Conservation (phyloP, 37 sponge, comb jelly and placozoan genomes). For the Ephydatia muelleri region DNA sequence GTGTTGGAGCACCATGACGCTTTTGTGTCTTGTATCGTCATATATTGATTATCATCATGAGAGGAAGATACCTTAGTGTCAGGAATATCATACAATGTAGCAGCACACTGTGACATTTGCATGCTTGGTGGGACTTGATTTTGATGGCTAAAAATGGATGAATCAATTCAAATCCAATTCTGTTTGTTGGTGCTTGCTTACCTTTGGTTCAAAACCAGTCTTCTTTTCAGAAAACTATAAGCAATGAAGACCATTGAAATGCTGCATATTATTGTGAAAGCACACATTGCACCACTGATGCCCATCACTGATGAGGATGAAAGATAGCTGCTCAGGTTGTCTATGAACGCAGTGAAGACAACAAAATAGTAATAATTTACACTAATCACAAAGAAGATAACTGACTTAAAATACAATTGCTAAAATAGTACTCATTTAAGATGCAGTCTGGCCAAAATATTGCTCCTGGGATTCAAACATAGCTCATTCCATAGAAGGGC, state of each 20-base stretch:
- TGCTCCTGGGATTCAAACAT: no score
- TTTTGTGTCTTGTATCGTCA: no score
- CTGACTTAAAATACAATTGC: no score
- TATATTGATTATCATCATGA: no score
- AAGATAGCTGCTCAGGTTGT: not conserved
- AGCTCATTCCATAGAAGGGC: no score
- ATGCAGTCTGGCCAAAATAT: no score
- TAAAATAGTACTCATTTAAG: no score
- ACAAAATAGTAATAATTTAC: no score
- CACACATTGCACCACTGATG: not conserved
- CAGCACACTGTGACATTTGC: not conserved
- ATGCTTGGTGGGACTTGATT: not conserved
- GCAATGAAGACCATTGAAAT: not conserved
- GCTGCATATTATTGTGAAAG: not conserved
- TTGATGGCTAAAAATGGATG: not conserved
- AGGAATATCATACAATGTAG: not conserved
- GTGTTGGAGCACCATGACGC: no score
- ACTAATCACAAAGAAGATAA: no score
- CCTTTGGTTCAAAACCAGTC: not conserved
- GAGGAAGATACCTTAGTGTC: not conserved
- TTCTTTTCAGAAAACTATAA: not conserved
- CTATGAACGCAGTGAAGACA: no score
- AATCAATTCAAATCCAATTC: not conserved
- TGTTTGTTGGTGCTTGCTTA: not conserved
- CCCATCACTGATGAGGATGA: not conserved